Base-by-base conservation (phyloP, 2,113 vertebrate species). In the Ctenomys sociabilis region DNA sequence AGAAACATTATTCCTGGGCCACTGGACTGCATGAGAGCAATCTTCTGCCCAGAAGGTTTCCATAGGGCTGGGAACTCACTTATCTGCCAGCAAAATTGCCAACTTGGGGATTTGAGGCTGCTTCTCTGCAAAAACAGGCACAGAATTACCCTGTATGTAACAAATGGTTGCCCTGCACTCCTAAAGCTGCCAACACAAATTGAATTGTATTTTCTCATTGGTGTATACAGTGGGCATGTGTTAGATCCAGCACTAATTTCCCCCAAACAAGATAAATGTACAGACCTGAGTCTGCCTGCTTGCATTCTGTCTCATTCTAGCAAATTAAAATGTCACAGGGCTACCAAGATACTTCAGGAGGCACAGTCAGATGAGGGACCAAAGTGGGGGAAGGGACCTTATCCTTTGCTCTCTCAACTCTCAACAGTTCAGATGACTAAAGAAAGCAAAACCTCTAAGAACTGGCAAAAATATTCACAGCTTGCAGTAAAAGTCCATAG, bases 301-400 rank as follows among this genome's bases (percentile, higher is more conserved):
- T 97, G 91, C 92, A 91, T 97, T 95, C 13, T 97, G 90, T 93
- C 96, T 97, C 85, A 94, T 97, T 97, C 97, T 95, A 89, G 95
- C 96, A 98, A 98, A 98, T 98, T 96, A 97, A 97, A 98, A 98
- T 98, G 96, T 98, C 97, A 97, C 80, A 77, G 95, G 97, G 91
- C 93, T 97, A 88, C 95, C 97, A 91, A 24, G 91, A 96, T 98
- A 97, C 97, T 96, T 97, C 95, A 94, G 95, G 97, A 93, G 92
- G 88, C 86, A 75, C 0, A 78, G 81, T 91, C 93, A 92, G 97
- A 94, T 80, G 59, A 57, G 95, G 96, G 17, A 32, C 16, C 22
- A 14, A 26, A 0, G 13, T 17, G 43, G 28, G 43, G 84, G 61
- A 0, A 8, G 37, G 72, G 52, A 77, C 22, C 40, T 37, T 57